Evolutionary conservation across 2,888 invertebrate species (phyloP).

Genomic region (Taenaris catops): DNA sequence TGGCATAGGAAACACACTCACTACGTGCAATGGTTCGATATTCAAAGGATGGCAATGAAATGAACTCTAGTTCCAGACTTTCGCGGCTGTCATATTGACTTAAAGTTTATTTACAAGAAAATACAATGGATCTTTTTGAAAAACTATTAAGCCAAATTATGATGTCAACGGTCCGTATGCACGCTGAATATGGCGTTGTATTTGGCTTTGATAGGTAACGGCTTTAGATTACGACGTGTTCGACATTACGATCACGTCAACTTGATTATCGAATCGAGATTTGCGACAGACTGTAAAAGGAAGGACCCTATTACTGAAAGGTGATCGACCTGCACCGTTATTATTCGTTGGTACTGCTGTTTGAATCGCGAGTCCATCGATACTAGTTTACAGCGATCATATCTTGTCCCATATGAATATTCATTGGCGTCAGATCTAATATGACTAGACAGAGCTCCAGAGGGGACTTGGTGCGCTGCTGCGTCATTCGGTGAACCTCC

Average conservation of each 20-base stretch:
- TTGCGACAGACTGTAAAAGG: constrained; percentile 61
- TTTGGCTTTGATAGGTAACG: constrained; percentile 17
- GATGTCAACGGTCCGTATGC: constrained; percentile 34
- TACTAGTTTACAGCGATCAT: constrained; percentile 16
- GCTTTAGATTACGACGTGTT: constrained; percentile 29
- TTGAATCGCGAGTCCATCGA: constrained; percentile 9
- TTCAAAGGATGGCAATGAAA: no score
- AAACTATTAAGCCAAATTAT: constrained; percentile 31
- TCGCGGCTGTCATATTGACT: no score
- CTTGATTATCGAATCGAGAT: constrained; percentile 45
- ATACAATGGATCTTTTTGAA: neutral
- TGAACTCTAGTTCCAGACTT: no score
- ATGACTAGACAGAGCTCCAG: no score
- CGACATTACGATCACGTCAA: constrained; percentile 58
- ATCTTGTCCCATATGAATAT: constrained; percentile 18
- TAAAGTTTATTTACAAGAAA: no score
- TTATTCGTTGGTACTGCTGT: constrained; percentile 22
- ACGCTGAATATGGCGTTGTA: constrained; percentile 9
- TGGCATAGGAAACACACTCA: no score
- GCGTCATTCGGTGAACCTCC: no score
- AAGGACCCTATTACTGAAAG: constrained; percentile 71
- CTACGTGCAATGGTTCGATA: no score
- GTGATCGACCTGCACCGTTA: constrained; percentile 74
- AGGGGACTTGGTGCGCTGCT: no score
- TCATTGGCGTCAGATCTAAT: no score